Percentiles rank a stretch among this genome's conserved stretches.
Conservation (phyloP, 35 echinoderm and acorn worm species). For the Amphiura filiformis region DNA sequence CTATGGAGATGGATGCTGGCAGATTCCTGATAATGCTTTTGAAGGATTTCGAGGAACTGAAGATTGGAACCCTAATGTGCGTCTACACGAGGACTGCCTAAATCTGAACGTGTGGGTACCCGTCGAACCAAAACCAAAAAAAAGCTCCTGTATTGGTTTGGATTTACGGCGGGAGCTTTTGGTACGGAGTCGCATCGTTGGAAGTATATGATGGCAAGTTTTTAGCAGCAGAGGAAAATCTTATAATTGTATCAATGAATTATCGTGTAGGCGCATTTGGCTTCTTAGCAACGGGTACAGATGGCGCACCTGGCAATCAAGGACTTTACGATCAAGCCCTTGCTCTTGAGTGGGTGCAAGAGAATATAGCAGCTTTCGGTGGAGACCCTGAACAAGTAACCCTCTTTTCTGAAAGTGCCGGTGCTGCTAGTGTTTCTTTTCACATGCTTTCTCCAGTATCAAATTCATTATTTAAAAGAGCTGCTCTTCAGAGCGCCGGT, state of each 20-base stretch:
- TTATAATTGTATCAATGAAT: conserved; percentile 87
- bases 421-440: conserved; percentile 73
- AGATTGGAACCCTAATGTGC: conserved; percentile 65
- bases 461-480: conserved; percentile 61
- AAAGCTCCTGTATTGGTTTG: conserved; percentile 80
- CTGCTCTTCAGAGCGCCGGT: conserved; percentile 76
- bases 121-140: conserved; percentile 23
- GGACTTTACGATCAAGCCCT: conserved; percentile 74
- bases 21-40: conserved; percentile 49
- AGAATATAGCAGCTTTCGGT: conserved; percentile 83
- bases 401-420: conserved; percentile 91
- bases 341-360: conserved; percentile 75
- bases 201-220: conserved; percentile 84
- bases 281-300: conserved; percentile 67
- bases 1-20: conserved; percentile 59
- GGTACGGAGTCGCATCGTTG: conserved; percentile 72
- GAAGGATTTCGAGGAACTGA: conserved; percentile 62
- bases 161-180: conserved; percentile 85
- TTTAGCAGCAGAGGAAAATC: conserved; percentile 71
- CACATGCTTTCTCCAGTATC: conserved; percentile 75
- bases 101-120: conserved; percentile 82
- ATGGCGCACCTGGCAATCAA: conserved; percentile 78
- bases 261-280: conserved; percentile 86
- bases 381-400: conserved; percentile 73
- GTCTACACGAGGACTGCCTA: conserved; percentile 73